Evolutionary conservation across 2,888 invertebrate species (phyloP).

Genomic region (Entomobrya multifasciata): DNA sequence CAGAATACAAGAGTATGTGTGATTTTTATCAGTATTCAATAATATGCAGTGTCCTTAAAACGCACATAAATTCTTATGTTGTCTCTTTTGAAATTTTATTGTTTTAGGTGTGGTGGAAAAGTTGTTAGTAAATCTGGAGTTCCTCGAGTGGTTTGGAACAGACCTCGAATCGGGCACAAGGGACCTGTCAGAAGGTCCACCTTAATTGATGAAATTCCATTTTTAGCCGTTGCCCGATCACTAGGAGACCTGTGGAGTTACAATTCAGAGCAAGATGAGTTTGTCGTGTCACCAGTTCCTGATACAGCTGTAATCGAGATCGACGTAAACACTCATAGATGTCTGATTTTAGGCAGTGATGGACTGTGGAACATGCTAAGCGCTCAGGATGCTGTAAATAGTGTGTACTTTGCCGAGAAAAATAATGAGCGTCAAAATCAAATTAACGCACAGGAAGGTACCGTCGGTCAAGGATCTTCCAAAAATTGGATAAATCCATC

Average conservation of each 20-base stretch:
- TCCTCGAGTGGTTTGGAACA: constrained; percentile 97
- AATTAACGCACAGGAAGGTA: constrained; percentile 42
- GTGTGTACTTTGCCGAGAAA: constrained; percentile 90
- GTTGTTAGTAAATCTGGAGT: constrained; percentile 90
- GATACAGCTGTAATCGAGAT: constrained; percentile 94
- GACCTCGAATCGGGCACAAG: constrained; percentile 91
- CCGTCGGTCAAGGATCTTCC: not conserved
- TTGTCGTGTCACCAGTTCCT: constrained; percentile 98
- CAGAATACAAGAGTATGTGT: constrained; percentile 75
- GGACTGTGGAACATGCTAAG: constrained; percentile 98
- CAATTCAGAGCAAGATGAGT: constrained; percentile 93
- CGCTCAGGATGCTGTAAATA: constrained; percentile 90
- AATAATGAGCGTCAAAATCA: constrained; percentile 85
- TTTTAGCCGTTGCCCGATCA: constrained; percentile 97
- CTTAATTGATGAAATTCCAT: constrained; percentile 95
- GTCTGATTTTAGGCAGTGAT: constrained; percentile 97
- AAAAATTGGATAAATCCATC: constrained; percentile 93
- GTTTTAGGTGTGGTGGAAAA: constrained; percentile 79
- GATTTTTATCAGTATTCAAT: not conserved
- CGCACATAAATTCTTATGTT: too few species aligned
- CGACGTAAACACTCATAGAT: constrained; percentile 88
- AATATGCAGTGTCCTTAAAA: not conserved
- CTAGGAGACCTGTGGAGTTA: constrained; percentile 99
- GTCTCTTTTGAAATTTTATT: too few species aligned
- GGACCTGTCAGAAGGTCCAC: constrained; percentile 95